Percentiles rank a stretch among this genome's conserved stretches.
phyloP scores from a whole-genome alignment of 2,113 vertebrate species.

The Ovibos moschatus region DNA sequence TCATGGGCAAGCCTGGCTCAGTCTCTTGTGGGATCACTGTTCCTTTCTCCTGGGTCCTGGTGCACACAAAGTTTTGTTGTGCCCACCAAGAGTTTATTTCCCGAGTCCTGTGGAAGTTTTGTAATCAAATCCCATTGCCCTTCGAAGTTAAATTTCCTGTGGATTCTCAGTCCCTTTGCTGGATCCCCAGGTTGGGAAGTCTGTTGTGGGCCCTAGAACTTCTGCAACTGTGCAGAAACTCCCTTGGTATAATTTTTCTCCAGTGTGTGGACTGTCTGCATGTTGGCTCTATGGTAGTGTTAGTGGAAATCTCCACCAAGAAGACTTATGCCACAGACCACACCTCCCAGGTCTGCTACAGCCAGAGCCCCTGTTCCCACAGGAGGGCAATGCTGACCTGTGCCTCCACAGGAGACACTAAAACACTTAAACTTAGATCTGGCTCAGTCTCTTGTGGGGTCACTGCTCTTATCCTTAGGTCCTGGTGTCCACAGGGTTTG shows the following conservation, averaged over 20 bases:
- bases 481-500: not conserved
- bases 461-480: not conserved
- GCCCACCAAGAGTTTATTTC: not conserved
- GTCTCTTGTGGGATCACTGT: not conserved
- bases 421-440: not conserved
- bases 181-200: not conserved
- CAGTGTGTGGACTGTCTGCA: not conserved
- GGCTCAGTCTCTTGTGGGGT: not conserved
- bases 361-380: not conserved
- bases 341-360: not conserved
- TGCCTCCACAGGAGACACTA: not conserved
- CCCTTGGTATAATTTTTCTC: not conserved
- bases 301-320: not conserved
- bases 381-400: not conserved
- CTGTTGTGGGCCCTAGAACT: not conserved
- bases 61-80: not conserved
- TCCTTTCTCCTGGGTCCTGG: not conserved
- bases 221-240: not conserved
- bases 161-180: not conserved
- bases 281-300: not conserved
- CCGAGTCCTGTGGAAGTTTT: not conserved
- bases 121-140: not conserved
- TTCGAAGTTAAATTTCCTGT: not conserved
- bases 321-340: not conserved
- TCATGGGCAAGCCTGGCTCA: rapidly evolving